A percentile compares a stretch with the other conserved stretches of the same genome.
These are phyloP conservation scores for Hydriomena furcata DNA, from an alignment of 2,888 invertebrate genomes.

Conservation along the genomic window DNA sequence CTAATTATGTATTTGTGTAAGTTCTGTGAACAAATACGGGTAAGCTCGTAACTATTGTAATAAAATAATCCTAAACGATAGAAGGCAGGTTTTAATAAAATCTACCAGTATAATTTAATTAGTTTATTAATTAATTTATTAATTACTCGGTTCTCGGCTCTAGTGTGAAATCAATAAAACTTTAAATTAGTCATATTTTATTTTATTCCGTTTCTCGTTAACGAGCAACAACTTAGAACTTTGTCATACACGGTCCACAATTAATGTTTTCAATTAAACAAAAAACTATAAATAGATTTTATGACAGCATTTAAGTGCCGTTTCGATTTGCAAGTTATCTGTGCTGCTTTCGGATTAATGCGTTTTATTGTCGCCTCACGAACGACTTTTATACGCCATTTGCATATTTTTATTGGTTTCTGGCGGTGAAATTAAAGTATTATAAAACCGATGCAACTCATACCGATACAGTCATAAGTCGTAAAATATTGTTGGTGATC, in stretches of 20 bases:
- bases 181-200: conserved; percentile 1
- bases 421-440: conserved; percentile 81
- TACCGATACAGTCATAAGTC: conserved; percentile 71
- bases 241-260: neutral
- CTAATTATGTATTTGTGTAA: neutral
- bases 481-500: conserved; percentile 77
- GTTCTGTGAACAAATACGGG: neutral
- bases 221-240: conserved; percentile 9
- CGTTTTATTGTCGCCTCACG: conserved; percentile 61
- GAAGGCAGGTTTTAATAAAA: neutral
- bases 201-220: neutral
- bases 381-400: conserved; percentile 74
- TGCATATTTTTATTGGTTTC: conserved; percentile 80
- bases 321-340: conserved; percentile 12
- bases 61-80: neutral
- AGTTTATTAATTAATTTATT: conserved; percentile 1
- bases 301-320: neutral
- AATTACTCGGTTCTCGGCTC: conserved; percentile 9
- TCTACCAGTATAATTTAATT: neutral
- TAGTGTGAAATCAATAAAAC: conserved; percentile 13
- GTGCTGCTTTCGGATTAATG: conserved; percentile 51
- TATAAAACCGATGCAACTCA: conserved; percentile 74
- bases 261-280: conserved; percentile 8
- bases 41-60: no score
- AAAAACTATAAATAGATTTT: conserved; percentile 16